Conservation (phyloP, 2,888 invertebrate genomes). For the Stenoptilia bipunctidactyla region DNA sequence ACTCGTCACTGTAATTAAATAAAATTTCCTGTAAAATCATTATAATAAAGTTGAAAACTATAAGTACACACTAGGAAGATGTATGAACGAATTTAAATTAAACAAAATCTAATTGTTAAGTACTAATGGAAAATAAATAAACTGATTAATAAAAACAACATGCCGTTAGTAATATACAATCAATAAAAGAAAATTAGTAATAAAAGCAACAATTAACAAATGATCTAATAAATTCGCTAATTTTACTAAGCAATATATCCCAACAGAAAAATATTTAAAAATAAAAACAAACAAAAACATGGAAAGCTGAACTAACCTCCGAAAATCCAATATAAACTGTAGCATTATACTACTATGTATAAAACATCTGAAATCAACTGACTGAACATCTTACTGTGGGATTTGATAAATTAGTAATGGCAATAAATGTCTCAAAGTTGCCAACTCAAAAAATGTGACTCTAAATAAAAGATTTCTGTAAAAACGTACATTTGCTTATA, state of each 20-base stretch:
- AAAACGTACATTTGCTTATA: slow-evolving; percentile 63
- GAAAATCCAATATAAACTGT: slow-evolving; percentile 15
- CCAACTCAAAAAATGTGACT: neutral
- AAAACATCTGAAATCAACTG: neutral
- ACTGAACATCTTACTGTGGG: neutral
- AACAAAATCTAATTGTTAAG: too few species aligned
- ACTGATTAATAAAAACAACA: too few species aligned
- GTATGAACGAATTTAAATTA: too few species aligned
- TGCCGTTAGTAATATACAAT: neutral
- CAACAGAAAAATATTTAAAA: neutral
- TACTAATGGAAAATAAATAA: too few species aligned
- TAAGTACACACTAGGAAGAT: neutral
- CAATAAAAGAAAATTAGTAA: neutral
- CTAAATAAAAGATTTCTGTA: slow-evolving; percentile 45
- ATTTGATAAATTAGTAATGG: neutral
- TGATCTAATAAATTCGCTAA: neutral
- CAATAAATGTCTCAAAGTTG: neutral
- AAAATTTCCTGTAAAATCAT: slow-evolving; percentile 2
- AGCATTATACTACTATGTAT: neutral
- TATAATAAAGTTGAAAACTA: neutral
- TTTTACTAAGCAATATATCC: neutral
- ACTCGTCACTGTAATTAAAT: slow-evolving; percentile 37
- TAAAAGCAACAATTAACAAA: too few species aligned
- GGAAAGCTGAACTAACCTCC: slow-evolving; percentile 30
- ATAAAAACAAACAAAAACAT: slow-evolving; percentile 10